phyloP scores from a whole-genome alignment of 2,797 vertebrate genomes.

The Melanotaenia nigrans region DNA sequence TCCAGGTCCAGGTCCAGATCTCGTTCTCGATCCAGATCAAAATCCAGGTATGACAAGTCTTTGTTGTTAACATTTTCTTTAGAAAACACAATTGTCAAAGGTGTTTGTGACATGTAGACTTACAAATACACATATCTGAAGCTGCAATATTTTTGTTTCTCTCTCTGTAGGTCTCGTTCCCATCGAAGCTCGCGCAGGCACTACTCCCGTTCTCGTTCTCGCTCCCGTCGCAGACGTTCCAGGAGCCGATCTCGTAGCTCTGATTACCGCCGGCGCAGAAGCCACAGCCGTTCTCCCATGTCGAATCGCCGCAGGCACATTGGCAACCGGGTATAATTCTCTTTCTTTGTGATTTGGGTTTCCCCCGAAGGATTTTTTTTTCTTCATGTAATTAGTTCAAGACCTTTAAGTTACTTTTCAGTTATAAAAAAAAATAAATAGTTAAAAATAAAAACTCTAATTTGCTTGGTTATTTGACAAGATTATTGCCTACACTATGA shows the following conservation, averaged over 20 bases:
- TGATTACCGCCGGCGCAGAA: conserved; percentile 89
- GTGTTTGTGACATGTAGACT: too few species aligned
- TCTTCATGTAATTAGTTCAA: too few species aligned
- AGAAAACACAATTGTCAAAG: too few species aligned
- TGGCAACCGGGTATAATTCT: conserved; percentile 89
- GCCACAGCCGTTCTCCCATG: conserved; percentile 97
- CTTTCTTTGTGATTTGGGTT: background rate
- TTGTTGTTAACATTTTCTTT: background rate
- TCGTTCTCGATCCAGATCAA: conserved; percentile 90
- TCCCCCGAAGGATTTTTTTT: background rate
- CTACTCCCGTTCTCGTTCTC: conserved; percentile 91
- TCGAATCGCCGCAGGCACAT: conserved; percentile 94
- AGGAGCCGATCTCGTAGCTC: conserved; percentile 92
- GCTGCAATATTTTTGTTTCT: too few species aligned
- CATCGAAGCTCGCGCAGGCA: conserved; percentile 94
- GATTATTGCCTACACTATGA: too few species aligned
- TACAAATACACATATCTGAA: too few species aligned
- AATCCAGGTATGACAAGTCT: conserved; percentile 71
- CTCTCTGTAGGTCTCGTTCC: conserved; percentile 88
- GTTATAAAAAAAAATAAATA: too few species aligned
- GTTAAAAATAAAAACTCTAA: too few species aligned
- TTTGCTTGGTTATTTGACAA: too few species aligned
- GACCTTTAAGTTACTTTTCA: too few species aligned
- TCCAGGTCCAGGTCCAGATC: conserved; percentile 90
- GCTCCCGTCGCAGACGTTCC: conserved; percentile 89